These are phyloP conservation scores for Drosophila parthenogenetica DNA, from an alignment of 2,888 invertebrate species.

Conservation along the genomic window DNA sequence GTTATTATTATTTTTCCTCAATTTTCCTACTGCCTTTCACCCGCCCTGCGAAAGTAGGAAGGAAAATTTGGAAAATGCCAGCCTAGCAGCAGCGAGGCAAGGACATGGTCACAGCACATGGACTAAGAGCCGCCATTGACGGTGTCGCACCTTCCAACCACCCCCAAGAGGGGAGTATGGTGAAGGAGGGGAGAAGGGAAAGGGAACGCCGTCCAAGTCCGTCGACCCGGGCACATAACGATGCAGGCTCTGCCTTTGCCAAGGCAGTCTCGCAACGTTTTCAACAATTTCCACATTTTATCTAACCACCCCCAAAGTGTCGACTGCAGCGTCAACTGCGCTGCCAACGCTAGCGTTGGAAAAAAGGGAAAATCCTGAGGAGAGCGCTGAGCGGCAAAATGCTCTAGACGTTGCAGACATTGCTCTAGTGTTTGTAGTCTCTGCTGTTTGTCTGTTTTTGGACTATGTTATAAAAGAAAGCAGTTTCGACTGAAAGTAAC, in stretches of 20 bases:
- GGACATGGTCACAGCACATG: constrained; percentile 69
- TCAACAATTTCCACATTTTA: constrained; percentile 82
- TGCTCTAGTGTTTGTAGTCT: constrained; percentile 48
- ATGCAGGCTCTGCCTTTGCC: constrained; percentile 64
- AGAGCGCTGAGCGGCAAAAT: constrained; percentile 30
- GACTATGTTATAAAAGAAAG: not conserved
- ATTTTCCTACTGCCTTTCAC: constrained; percentile 28
- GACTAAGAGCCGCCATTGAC: constrained; percentile 47
- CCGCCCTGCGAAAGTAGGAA: constrained; percentile 18
- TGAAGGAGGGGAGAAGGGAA: not conserved
- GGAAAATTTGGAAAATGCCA: constrained; percentile 72
- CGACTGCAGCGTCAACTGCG: constrained; percentile 59
- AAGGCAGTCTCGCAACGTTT: constrained; percentile 66
- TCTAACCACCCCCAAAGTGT: constrained; percentile 80
- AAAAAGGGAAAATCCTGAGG: constrained; percentile 68
- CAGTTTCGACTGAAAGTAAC: not conserved
- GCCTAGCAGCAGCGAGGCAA: constrained; percentile 61
- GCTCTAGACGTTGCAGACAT: constrained; percentile 44
- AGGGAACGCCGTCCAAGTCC: constrained; percentile 64
- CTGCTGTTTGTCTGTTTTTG: not conserved
- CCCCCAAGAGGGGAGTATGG: constrained; percentile 56
- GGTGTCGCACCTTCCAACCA: constrained; percentile 69
- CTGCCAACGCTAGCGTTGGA: constrained; percentile 27
- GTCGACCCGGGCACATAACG: constrained; percentile 80
- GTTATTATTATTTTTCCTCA: constrained; percentile 61